phyloP scores from a whole-genome alignment of 1,140 invertebrate species.

The Oryctes rhinoceros region DNA sequence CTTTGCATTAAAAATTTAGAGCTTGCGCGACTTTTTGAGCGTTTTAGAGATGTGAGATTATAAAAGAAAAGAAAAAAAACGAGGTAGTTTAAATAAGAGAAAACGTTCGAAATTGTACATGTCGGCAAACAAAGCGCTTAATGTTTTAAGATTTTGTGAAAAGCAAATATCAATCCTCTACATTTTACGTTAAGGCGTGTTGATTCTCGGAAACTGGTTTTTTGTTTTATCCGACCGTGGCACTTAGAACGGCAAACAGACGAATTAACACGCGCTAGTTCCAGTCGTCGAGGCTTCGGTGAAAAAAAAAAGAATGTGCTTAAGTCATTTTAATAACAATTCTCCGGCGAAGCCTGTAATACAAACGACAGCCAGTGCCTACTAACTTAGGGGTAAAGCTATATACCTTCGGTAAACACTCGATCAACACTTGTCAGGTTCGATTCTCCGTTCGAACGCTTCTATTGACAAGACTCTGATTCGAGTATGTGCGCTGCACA shows the following conservation, averaged over 20 bases:
- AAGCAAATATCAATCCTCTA: not conserved
- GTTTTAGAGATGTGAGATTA: not conserved
- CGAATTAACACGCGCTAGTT: not conserved
- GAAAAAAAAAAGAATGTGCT: not conserved
- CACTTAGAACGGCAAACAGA: conserved; percentile 9
- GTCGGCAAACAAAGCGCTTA: not conserved
- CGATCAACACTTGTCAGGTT: conserved; percentile 11
- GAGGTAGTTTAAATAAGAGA: not conserved
- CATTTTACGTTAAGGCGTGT: not conserved
- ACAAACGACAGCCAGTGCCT: not conserved
- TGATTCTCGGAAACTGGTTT: not conserved
- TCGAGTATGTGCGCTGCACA: not conserved
- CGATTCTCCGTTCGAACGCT: not conserved
- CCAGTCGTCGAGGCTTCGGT: not conserved
- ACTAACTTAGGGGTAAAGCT: not conserved
- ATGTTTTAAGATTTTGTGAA: conserved; percentile 19
- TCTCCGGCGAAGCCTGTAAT: not conserved
- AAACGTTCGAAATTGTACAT: not conserved
- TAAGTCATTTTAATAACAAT: conserved; percentile 23
- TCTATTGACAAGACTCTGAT: conserved; percentile 3
- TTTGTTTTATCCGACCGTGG: conserved; percentile 4
- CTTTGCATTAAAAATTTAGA: not conserved
- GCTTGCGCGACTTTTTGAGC: not conserved
- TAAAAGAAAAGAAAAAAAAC: not conserved
- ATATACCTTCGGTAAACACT: conserved; percentile 12